phyloP scores from a whole-genome alignment of 2,797 vertebrate genomes.

The Gymnothorax javanicus region DNA sequence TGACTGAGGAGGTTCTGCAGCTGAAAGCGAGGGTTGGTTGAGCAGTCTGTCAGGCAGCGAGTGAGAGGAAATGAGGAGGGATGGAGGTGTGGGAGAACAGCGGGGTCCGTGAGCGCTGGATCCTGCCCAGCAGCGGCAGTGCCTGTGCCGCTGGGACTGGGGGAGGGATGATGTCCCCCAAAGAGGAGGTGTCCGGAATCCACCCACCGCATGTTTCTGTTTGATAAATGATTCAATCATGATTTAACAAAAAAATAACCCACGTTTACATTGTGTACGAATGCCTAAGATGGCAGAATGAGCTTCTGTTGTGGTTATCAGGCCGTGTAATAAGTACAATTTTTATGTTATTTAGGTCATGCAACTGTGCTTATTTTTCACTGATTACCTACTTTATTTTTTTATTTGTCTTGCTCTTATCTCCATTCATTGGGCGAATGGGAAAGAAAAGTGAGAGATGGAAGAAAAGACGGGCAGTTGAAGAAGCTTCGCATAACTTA shows the following conservation, averaged over 20 bases:
- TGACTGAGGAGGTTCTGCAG: neutral
- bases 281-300: neutral
- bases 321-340: neutral
- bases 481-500: too few species aligned
- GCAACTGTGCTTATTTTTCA: neutral
- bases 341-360: neutral
- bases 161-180: neutral
- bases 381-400: too few species aligned
- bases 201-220: neutral
- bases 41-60: neutral
- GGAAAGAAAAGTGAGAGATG: too few species aligned
- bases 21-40: neutral
- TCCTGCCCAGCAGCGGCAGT: neutral
- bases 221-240: neutral
- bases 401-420: too few species aligned
- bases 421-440: too few species aligned
- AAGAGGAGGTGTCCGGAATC: neutral
- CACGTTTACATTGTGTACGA: neutral
- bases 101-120: neutral
- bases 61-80: constrained; percentile 12
- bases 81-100: neutral
- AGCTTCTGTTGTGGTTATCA: neutral
- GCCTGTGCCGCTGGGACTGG: neutral
- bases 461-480: too few species aligned
- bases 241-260: neutral